phyloP scores from a whole-genome alignment of 2,888 invertebrate species.

The Aspidiotus destructor region DNA sequence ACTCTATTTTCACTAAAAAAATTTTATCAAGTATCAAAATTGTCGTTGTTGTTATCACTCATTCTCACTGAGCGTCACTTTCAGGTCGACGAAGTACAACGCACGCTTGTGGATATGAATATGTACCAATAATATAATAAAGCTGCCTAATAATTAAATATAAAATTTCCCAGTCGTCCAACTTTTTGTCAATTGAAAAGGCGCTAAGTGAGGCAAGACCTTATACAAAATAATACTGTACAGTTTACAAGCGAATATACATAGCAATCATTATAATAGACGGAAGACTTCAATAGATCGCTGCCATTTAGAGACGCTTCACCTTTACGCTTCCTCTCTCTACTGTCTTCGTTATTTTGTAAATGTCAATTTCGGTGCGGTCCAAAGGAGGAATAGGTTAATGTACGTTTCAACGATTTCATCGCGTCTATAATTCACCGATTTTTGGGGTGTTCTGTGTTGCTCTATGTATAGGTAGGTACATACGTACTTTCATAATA shows the following conservation, averaged over 20 bases:
- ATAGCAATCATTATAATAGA: not conserved
- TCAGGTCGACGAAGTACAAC: too few species aligned
- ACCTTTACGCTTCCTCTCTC: not conserved
- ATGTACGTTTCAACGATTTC: too few species aligned
- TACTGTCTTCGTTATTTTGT: not conserved
- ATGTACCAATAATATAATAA: too few species aligned
- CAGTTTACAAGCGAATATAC: slow-evolving; percentile 5
- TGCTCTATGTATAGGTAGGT: too few species aligned
- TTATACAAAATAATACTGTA: not conserved
- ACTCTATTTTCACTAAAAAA: too few species aligned
- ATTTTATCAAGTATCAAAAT: too few species aligned
- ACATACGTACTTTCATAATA: too few species aligned
- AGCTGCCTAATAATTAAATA: not conserved
- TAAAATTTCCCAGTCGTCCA: slow-evolving; percentile 2
- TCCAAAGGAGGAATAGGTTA: not conserved
- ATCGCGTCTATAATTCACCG: too few species aligned
- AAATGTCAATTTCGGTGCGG: not conserved
- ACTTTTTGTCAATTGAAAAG: not conserved
- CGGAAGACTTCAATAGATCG: not conserved
- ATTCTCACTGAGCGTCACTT: too few species aligned
- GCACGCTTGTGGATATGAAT: too few species aligned
- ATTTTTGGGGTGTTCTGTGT: too few species aligned
- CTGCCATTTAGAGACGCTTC: slow-evolving; percentile 3
- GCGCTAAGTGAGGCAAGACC: not conserved
- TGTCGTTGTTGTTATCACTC: too few species aligned